Conservation (phyloP, 2,113 vertebrate genomes). For the Nerophis ophidion region DNA sequence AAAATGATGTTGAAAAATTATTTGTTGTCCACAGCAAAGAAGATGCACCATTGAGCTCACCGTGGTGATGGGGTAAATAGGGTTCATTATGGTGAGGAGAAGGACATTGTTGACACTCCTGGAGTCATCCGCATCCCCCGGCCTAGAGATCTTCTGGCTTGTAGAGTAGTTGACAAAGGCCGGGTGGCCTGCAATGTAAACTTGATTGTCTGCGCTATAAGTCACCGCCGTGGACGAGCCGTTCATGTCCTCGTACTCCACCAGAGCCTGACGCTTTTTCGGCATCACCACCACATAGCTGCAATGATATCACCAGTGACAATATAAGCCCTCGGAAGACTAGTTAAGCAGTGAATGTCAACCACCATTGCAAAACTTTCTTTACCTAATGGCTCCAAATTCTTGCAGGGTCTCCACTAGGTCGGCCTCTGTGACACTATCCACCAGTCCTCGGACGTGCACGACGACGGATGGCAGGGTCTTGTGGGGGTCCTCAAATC, state of each 20-base stretch:
- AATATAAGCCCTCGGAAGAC: not conserved
- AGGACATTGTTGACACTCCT: constrained; percentile 91
- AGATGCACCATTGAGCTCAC: constrained; percentile 47
- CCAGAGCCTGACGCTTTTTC: constrained; percentile 91
- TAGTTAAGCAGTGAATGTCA: not conserved
- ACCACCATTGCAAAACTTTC: not conserved
- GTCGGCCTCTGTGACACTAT: constrained; percentile 88
- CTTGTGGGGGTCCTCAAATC: constrained; percentile 92
- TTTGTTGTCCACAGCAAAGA: not conserved
- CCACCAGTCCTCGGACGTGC: constrained; percentile 88
- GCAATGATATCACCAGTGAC: not conserved
- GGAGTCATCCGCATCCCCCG: constrained; percentile 83
- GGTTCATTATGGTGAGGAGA: constrained; percentile 92
- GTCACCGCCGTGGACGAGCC: constrained; percentile 91
- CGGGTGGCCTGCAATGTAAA: constrained; percentile 89
- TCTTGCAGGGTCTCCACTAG: constrained; percentile 91
- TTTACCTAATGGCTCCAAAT: constrained; percentile 91
- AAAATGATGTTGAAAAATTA: not conserved
- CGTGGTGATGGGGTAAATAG: constrained; percentile 88
- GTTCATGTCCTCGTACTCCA: constrained; percentile 92
- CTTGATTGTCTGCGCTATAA: constrained; percentile 93
- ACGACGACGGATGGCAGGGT: constrained; percentile 91
- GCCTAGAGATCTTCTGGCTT: constrained; percentile 96
- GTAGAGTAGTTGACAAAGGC: constrained; percentile 97
- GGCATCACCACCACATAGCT: constrained; percentile 98